phyloP scores from a whole-genome alignment of 2,888 invertebrate species.

The Cistogaster globosa region DNA sequence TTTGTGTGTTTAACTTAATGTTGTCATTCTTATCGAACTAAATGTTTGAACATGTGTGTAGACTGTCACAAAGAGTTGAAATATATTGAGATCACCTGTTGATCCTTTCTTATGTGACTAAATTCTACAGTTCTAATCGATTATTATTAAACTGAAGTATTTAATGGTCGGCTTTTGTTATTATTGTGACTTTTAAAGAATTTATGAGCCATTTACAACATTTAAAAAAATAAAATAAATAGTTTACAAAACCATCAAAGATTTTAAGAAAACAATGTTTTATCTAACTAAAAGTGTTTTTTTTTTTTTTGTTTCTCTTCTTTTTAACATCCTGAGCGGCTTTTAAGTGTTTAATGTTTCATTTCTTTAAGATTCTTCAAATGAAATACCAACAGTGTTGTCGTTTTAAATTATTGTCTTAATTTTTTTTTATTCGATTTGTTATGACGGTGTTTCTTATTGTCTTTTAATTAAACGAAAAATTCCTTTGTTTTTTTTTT shows the following conservation, averaged over 20 bases:
- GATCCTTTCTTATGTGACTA: slow-evolving; percentile 62
- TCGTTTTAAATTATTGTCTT: slow-evolving; percentile 22
- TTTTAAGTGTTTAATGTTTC: slow-evolving; percentile 40
- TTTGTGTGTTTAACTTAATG: slow-evolving; percentile 23
- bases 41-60: neutral
- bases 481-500: neutral
- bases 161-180: slow-evolving; percentile 61
- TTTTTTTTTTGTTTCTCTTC: neutral
- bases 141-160: slow-evolving; percentile 21
- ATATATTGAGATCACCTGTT: slow-evolving; percentile 67
- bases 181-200: slow-evolving; percentile 64
- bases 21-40: slow-evolving; percentile 50
- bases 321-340: slow-evolving; percentile 59
- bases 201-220: slow-evolving; percentile 61
- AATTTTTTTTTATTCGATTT: slow-evolving; percentile 3
- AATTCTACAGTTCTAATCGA: slow-evolving; percentile 5
- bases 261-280: slow-evolving; percentile 38
- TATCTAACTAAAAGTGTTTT: slow-evolving; percentile 8
- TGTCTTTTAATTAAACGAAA: slow-evolving; percentile 48
- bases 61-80: slow-evolving; percentile 40
- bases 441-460: slow-evolving; percentile 4
- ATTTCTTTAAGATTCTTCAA: slow-evolving; percentile 32
- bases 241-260: slow-evolving; percentile 46
- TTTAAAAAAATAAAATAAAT: slow-evolving; percentile 46
- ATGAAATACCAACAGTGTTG: slow-evolving; percentile 38